A percentile compares a stretch with the other conserved stretches of the same genome.
Conservation (phyloP, 1,140 invertebrate genomes). For the Drosophila mojavensis region DNA sequence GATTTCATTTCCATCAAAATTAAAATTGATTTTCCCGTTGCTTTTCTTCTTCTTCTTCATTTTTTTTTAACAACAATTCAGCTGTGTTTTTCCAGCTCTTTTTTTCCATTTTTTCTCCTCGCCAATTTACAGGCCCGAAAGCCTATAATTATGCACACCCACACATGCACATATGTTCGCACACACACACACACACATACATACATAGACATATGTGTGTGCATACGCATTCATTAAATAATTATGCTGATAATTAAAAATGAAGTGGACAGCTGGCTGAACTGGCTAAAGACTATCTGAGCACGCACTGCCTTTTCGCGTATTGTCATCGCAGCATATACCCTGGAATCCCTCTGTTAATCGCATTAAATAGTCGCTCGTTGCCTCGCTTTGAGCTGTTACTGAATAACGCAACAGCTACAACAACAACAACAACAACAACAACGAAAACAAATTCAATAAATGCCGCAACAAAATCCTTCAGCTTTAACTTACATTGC, state of each 20-base stretch:
- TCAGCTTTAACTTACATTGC: not conserved
- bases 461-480: not conserved
- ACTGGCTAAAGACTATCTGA: constrained; percentile 16
- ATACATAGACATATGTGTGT: constrained; percentile 15
- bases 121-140: constrained; percentile 48
- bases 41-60: not conserved
- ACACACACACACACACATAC: constrained; percentile 27
- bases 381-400: constrained; percentile 8
- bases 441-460: not conserved
- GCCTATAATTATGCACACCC: constrained; percentile 61
- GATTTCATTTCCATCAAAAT: constrained; percentile 72
- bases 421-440: constrained; percentile 1
- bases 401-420: not conserved
- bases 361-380: constrained; percentile 31
- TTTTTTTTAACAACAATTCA: not conserved
- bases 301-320: constrained; percentile 4
- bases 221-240: constrained; percentile 70
- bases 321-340: constrained; percentile 40
- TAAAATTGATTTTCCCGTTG: constrained; percentile 65
- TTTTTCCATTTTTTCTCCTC: constrained; percentile 3
- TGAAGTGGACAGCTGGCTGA: constrained; percentile 44
- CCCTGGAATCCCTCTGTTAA: constrained; percentile 36
- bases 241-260: constrained; percentile 77
- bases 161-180: constrained; percentile 26
- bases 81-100: not conserved